Base-by-base conservation (phyloP, 2,113 vertebrate genomes). In the Stegastes partitus region DNA sequence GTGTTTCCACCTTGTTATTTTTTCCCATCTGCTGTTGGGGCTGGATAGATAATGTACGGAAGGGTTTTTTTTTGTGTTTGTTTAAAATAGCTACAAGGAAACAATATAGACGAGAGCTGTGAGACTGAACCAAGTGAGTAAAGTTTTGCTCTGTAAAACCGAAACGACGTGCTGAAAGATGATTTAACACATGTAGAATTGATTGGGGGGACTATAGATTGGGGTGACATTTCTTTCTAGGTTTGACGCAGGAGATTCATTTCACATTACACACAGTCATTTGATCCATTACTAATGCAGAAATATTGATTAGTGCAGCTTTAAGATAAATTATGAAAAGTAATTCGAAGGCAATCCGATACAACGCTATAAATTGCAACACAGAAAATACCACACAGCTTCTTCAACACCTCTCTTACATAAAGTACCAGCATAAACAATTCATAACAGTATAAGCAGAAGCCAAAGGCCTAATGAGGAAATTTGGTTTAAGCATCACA, bases 401-500 rank as follows among this genome's bases (percentile, higher is more conserved):
- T 31, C 19, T 26, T 21, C 2, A 55, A 19, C 28, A 44, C 21
- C 22, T 51, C 25, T 56, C 9, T 59, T 9, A 51, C 6, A 9
- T 34, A 34, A 34, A 19, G 37, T n/a, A 28, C 31, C 45, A 57
- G 61, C 21, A 53, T 59, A 65, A 69, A 72, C 11, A 44, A 11
- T 44, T 59, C 12, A 26, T 57, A 23, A 22, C 11, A 39, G 8
- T 25, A n/a, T 23, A 47, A 31, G 21, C 19, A n/a, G 16, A 16
- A 57, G 10, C 14, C 3, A 12, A 67, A 42, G 21, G n/a, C 12
- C n/a, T 26, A 54, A 75, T 64, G 39, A 67, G 50, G 22, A 28
- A 21, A 26, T 57, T 55, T 74, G 47, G 67, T 62, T 7, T 18
- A 70, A 55, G 59, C 34, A 67, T 80, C 49, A 62, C 23, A 68